Conservation (phyloP, 2,888 invertebrate species). For the Pedicia rivosa region DNA sequence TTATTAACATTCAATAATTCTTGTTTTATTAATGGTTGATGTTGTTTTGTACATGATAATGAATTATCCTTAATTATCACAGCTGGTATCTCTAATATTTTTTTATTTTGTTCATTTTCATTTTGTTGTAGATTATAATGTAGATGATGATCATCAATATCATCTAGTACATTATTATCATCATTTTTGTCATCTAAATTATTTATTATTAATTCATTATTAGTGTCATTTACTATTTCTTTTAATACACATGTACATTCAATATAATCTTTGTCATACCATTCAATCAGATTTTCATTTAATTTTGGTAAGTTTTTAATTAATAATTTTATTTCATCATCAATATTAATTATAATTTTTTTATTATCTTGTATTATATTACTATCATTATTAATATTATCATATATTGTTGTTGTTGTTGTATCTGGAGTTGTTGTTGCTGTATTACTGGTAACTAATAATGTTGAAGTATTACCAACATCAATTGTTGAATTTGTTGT, state of each 20-base stretch:
- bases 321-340: constrained; percentile 15
- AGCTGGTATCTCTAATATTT: too few relatives aligned
- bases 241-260: constrained; percentile 1
- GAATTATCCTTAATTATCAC: too few relatives aligned
- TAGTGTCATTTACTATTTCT: constrained; percentile 6
- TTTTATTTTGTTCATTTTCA: background rate
- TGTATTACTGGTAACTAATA: too few relatives aligned
- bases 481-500: background rate
- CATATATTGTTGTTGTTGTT: background rate
- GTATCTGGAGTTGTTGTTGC: background rate
- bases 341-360: constrained; percentile 9
- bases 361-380: background rate
- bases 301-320: constrained; percentile 12
- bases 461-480: background rate
- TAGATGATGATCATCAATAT: constrained; percentile 10
- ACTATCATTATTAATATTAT: constrained; percentile 1
- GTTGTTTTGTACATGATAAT: background rate
- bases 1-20: constrained; percentile 1
- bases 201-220: constrained; percentile 8
- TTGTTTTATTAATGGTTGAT: background rate
- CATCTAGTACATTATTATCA: constrained; percentile 1
- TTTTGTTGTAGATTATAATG: background rate
- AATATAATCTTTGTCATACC: background rate
- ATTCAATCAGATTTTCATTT: background rate
- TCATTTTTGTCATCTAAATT: background rate